Evolutionary conservation across 2,888 invertebrate genomes (phyloP).

Genomic region (Melieria omissa): DNA sequence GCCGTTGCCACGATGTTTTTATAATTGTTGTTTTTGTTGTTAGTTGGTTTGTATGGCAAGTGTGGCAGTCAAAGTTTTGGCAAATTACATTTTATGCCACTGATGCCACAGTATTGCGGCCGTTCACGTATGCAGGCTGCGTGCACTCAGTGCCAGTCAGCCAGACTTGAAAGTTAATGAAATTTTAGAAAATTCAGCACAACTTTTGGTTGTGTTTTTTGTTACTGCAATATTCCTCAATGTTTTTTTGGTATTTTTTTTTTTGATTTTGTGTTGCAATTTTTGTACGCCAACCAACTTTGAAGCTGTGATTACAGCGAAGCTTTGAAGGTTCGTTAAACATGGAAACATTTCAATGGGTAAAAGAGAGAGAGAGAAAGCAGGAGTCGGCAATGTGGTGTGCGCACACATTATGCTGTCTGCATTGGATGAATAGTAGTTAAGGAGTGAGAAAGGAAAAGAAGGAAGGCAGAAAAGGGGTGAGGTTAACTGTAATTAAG

Average conservation of each 20-base stretch:
- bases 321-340: slow-evolving; percentile 26
- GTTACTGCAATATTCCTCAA: background rate
- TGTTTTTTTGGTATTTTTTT: background rate
- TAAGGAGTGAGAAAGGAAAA: background rate
- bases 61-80: background rate
- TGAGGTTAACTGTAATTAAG: slow-evolving; percentile 17
- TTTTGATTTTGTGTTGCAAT: background rate
- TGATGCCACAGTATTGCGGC: too few species aligned
- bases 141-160: too few species aligned
- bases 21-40: background rate
- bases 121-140: too few species aligned
- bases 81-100: too few species aligned
- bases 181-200: too few species aligned
- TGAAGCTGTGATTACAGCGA: slow-evolving; percentile 17
- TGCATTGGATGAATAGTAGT: background rate
- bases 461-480: background rate
- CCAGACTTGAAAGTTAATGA: too few species aligned
- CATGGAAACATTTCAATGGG: slow-evolving; percentile 11
- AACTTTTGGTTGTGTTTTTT: background rate
- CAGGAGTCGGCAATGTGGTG: background rate
- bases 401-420: background rate
- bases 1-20: background rate
- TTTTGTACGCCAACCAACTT: slow-evolving; percentile 27
- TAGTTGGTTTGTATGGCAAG: background rate
- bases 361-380: background rate